A percentile compares a stretch with the other conserved stretches of the same genome.
Conservation (phyloP, 2,797 vertebrate species). For the Acanthopagrus latus region DNA sequence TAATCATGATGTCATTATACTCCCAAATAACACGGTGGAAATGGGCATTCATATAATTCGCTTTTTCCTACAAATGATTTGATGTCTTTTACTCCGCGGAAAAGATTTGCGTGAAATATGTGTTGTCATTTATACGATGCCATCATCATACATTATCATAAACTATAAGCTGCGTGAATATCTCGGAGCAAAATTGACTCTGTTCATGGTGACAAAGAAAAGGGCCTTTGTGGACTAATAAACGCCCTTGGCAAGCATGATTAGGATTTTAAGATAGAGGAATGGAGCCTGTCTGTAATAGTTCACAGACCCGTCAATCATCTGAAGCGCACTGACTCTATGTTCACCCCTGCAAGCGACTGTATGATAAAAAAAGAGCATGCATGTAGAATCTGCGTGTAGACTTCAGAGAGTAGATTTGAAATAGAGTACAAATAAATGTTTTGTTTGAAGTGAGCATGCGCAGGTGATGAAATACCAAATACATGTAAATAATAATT, state of each 20-base stretch:
- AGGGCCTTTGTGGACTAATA: constrained; percentile 63
- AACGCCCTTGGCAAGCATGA: constrained; percentile 67
- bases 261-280: constrained; percentile 74
- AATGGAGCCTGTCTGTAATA: constrained; percentile 72
- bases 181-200: constrained; percentile 46
- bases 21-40: constrained; percentile 51
- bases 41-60: constrained; percentile 48
- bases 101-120: constrained; percentile 63
- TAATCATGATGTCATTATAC: constrained; percentile 56
- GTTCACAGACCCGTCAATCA: constrained; percentile 78
- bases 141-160: constrained; percentile 68
- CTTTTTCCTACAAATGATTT: constrained; percentile 57
- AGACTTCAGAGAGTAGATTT: constrained; percentile 18
- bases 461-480: constrained; percentile 18
- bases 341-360: constrained; percentile 65
- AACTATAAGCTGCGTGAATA: constrained; percentile 55
- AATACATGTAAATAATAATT: constrained; percentile 12
- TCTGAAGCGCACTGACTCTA: constrained; percentile 65
- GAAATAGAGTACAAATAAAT: constrained; percentile 26
- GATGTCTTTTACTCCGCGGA: constrained; percentile 47
- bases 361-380: constrained; percentile 35
- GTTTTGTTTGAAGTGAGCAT: constrained; percentile 30
- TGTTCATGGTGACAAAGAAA: constrained; percentile 57
- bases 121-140: constrained; percentile 54
- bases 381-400: constrained; percentile 28